Conservation (phyloP, 2,113 vertebrate genomes). For the Cepphus grylle region DNA sequence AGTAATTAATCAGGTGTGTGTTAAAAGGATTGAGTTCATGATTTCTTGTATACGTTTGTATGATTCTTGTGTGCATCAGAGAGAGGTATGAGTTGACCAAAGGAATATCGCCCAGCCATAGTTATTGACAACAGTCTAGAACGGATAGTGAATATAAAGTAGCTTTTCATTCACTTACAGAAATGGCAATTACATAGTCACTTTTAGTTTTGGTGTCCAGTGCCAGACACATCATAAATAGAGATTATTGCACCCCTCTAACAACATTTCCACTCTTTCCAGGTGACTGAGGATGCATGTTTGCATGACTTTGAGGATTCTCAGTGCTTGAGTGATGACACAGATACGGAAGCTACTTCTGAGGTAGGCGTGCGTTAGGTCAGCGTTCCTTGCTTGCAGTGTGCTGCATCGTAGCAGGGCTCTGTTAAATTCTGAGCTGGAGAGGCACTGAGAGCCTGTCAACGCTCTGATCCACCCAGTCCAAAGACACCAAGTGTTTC, state of each 20-base stretch:
- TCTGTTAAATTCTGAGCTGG: not conserved
- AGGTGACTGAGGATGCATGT: conserved; percentile 77
- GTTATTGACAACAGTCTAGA: not conserved
- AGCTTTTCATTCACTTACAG: not conserved
- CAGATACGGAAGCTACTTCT: conserved; percentile 84
- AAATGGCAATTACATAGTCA: not conserved
- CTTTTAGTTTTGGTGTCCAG: not conserved
- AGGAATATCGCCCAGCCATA: not conserved
- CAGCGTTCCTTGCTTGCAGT: not conserved
- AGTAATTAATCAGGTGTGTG: not conserved
- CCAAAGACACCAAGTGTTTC: not conserved
- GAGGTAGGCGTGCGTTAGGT: conserved; percentile 75
- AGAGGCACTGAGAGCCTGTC: not conserved
- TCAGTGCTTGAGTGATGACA: conserved; percentile 88
- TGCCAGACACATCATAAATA: rapidly evolving
- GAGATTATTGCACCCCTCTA: not conserved
- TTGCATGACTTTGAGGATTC: conserved; percentile 84
- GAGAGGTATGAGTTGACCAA: not conserved
- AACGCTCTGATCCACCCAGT: not conserved
- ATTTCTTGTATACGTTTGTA: not conserved
- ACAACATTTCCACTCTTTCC: not conserved
- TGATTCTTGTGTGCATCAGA: not conserved
- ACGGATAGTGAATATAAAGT: not conserved
- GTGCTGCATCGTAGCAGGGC: not conserved
- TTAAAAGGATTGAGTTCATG: not conserved